Conservation (phyloP, 2,797 vertebrate genomes). For the Sebastes paucispinis region DNA sequence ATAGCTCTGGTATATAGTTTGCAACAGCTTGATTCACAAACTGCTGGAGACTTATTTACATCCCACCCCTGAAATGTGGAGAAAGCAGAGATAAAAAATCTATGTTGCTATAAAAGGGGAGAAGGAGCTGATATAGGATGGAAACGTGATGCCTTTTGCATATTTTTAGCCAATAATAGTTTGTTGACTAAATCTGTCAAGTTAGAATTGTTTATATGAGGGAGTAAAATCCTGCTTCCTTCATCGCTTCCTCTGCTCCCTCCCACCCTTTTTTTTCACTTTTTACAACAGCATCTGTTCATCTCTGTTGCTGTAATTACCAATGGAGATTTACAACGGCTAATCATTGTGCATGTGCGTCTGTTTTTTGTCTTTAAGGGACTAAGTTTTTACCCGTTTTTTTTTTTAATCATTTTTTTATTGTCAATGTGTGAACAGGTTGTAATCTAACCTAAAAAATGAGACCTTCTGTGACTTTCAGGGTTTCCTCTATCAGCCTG, state of each 20-base stretch:
- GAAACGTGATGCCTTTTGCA: slow-evolving; percentile 1
- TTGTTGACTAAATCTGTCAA: background rate
- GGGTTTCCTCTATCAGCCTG: too few species aligned
- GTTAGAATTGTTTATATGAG: background rate
- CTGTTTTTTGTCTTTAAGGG: background rate
- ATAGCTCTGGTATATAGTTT: background rate
- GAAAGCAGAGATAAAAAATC: too few species aligned
- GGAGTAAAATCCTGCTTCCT: background rate
- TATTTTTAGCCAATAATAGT: background rate
- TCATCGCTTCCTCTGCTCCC: background rate
- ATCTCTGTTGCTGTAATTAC: background rate
- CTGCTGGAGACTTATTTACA: background rate
- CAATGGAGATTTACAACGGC: background rate
- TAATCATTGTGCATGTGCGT: background rate
- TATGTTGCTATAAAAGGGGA: background rate
- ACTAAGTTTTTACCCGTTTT: too few species aligned
- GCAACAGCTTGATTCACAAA: slow-evolving; percentile 30
- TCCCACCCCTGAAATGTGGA: too few species aligned
- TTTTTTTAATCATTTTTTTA: too few species aligned
- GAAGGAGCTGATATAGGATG: background rate
- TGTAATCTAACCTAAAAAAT: too few species aligned
- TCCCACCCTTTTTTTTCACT: background rate
- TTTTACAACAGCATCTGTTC: background rate
- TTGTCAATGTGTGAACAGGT: too few species aligned
- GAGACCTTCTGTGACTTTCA: too few species aligned